Percentiles rank a stretch among this genome's conserved stretches.
phyloP scores from a whole-genome alignment of 2,888 invertebrate genomes.

The Mythimna ferrago region DNA sequence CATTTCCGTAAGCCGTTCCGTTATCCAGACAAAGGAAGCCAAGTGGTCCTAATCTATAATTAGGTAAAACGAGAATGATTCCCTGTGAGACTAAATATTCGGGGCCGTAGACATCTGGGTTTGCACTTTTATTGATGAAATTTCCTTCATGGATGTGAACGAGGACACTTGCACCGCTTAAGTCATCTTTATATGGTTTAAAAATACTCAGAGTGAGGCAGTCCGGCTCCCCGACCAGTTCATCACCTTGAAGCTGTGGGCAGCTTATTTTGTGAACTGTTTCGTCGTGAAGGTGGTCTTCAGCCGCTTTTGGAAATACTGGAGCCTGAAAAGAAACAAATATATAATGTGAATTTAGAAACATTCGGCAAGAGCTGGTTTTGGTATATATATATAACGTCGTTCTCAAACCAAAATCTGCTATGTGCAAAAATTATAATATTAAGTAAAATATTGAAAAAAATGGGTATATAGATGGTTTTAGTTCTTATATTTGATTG shows the following conservation, averaged over 20 bases:
- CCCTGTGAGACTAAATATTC: constrained; percentile 76
- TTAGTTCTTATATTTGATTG: no score
- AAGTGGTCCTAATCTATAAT: constrained; percentile 83
- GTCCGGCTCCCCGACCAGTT: constrained; percentile 70
- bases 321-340: constrained; percentile 74
- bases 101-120: constrained; percentile 81
- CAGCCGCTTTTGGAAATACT: constrained; percentile 60
- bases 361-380: no score
- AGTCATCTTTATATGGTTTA: constrained; percentile 63
- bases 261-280: constrained; percentile 73
- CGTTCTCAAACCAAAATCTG: no score
- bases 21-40: constrained; percentile 83
- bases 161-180: constrained; percentile 73
- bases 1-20: constrained; percentile 81
- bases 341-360: neutral
- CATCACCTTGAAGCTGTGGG: constrained; percentile 74
- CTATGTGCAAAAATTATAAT: no score
- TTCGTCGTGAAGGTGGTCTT: constrained; percentile 62
- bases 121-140: constrained; percentile 77
- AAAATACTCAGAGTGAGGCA: constrained; percentile 86
- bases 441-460: no score
- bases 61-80: constrained; percentile 80
- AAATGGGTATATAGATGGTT: no score
- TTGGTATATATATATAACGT: no score
- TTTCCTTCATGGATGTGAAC: constrained; percentile 85